Percentiles rank a stretch among this genome's conserved stretches.
phyloP scores from a whole-genome alignment of 2,113 vertebrate species.

The Eretmochelys imbricata region DNA sequence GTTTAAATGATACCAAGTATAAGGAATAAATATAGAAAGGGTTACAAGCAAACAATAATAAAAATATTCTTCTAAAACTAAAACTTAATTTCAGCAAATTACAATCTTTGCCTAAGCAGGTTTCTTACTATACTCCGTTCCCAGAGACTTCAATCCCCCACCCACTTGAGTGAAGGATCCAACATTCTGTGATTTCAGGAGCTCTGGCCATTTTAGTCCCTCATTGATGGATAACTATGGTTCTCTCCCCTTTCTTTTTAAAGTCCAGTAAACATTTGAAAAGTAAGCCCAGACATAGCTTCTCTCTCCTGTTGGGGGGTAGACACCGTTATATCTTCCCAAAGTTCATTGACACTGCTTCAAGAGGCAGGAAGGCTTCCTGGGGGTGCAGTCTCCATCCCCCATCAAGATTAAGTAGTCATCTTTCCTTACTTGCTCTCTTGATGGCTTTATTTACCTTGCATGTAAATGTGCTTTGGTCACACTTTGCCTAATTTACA shows the following conservation, averaged over 20 bases:
- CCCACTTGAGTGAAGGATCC: not conserved
- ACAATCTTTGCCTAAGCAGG: not conserved
- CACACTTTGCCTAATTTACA: not conserved
- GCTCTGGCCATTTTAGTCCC: not conserved
- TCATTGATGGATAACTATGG: not conserved
- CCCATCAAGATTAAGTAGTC: not conserved
- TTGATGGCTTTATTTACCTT: not conserved
- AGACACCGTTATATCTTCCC: not conserved
- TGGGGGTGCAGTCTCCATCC: not conserved
- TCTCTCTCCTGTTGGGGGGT: not conserved
- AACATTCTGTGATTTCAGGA: not conserved
- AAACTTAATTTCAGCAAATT: not conserved
- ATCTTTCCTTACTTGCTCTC: not conserved
- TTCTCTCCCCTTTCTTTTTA: not conserved
- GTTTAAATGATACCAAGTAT: not conserved
- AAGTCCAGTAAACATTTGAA: not conserved
- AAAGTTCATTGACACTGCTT: not conserved
- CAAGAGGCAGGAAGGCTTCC: not conserved
- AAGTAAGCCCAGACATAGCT: not conserved
- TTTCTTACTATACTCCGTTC: not conserved
- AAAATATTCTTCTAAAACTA: not conserved
- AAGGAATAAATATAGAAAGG: not conserved
- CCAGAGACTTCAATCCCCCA: not conserved
- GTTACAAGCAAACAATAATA: not conserved
- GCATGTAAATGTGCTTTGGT: not conserved